Conservation (phyloP, 2,888 invertebrate species). For the Epirrita christyi region DNA sequence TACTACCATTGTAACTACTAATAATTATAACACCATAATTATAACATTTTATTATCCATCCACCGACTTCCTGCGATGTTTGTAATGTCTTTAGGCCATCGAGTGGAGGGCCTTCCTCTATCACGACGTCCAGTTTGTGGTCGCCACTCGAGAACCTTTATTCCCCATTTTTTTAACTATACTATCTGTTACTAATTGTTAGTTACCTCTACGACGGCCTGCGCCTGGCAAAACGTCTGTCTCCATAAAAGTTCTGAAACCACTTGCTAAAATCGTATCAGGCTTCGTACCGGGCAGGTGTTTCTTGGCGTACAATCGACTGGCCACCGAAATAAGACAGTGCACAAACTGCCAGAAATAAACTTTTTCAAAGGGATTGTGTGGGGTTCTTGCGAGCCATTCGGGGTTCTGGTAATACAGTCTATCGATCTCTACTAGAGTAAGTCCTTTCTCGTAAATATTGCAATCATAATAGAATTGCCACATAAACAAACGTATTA, state of each 20-base stretch:
- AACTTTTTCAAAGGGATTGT: conserved; percentile 85
- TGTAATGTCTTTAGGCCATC: no score
- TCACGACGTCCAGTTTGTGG: no score
- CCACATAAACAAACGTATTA: conserved; percentile 85
- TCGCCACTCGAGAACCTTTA: no score
- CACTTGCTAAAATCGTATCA: conserved; percentile 78
- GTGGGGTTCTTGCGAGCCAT: conserved; percentile 71
- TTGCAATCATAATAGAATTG: conserved; percentile 85
- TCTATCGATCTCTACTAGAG: conserved; percentile 80
- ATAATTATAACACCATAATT: no score
- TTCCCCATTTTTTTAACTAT: no score
- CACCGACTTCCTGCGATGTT: no score
- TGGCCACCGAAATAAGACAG: conserved; percentile 79
- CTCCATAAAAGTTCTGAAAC: conserved; percentile 82
- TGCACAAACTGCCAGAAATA: conserved; percentile 87
- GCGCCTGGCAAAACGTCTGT: conserved; percentile 70
- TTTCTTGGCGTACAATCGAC: conserved; percentile 70
- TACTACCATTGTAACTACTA: background rate
- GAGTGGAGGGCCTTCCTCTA: no score
- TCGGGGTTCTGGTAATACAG: conserved; percentile 75
- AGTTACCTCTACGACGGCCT: conserved; percentile 69
- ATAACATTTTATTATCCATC: no score
- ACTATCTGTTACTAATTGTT: no score
- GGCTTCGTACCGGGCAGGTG: conserved; percentile 60
- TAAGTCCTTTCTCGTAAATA: conserved; percentile 74